A percentile compares a stretch with the other conserved stretches of the same genome.
Conservation (phyloP, 2,888 invertebrate genomes). For the Dicyrtomina minuta region DNA sequence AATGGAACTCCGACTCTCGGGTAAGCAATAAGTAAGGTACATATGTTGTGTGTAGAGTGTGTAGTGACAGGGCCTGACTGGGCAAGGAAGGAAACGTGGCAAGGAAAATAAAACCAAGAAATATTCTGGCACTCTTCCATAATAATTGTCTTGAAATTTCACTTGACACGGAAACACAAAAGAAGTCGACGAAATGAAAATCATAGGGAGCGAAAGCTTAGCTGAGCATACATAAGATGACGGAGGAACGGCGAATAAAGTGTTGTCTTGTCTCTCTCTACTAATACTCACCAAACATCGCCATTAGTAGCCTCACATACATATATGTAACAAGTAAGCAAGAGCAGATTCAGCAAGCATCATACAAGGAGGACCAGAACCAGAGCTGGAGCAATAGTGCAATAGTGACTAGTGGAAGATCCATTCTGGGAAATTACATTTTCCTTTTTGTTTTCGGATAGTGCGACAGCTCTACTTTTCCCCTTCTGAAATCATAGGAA, state of each 20-base stretch:
- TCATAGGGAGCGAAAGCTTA: no score
- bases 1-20: no score
- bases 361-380: not conserved
- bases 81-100: not conserved
- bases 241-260: not conserved
- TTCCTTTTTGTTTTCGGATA: slow-evolving; percentile 7
- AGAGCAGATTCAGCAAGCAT: no score
- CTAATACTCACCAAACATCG: no score
- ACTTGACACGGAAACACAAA: slow-evolving; percentile 15
- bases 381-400: not conserved
- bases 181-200: slow-evolving; percentile 13
- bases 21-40: no score
- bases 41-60: no score
- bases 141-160: slow-evolving; percentile 9
- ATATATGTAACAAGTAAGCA: no score
- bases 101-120: not conserved
- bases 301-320: no score
- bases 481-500: no score
- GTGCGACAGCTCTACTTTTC: not conserved
- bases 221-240: not conserved
- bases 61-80: not conserved
- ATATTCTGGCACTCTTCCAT: slow-evolving; percentile 15
- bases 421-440: slow-evolving; percentile 24
- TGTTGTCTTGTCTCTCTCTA: no score
- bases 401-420: no score